Base-by-base conservation (phyloP, 2,797 vertebrate genomes). In the Parambassis ranga region DNA sequence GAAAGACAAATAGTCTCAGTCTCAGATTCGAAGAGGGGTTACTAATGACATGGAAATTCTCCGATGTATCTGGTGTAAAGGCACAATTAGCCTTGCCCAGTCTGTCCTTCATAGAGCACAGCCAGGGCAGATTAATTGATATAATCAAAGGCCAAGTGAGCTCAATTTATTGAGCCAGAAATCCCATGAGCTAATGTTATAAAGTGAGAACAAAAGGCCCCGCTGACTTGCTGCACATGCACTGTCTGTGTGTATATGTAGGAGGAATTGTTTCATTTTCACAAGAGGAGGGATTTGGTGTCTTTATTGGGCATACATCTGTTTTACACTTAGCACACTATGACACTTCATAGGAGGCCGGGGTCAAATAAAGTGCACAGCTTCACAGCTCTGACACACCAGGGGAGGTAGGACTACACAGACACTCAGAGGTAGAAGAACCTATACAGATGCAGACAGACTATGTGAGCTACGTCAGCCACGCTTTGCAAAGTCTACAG, bases 331-430 rank as follows among this genome's bases (percentile, higher is more conserved):
- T 66, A 71, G 70, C 82, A 80, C 48, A 14, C 61, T 67, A 43
- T 33, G 70, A 77, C 47, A 84, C 66, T 65, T 74, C 79, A 65
- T 22, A 46, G 66, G 65, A 62, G 71, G 60, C 67, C 56, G 16
- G 85, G 84, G 87, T 90, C 78, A 89, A 65, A 79, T 56, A 61
- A 75, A 90, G 86, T 84, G 77, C 81, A 84, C 60, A 57, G 65
- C 71, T 82, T 62, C 81, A 79, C 61, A 67, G 63, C 47, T 46
- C 36, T 57, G 10, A 6, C 67, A 50, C 71, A 67, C 53, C 48
- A 32, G 46, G 43, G 62, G 60, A 67, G 65, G 30, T 14, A 15
- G 39, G 43, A 49, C 51, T 47, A 46, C 51, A 68, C 39, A 11
- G 65, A 32, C 38, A 44, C 16, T 7, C 53, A 58, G 16, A 64